Percentiles rank a stretch among this genome's conserved stretches.
These are phyloP conservation scores for Iphiclides podalirius DNA, from an alignment of 2,888 invertebrate species.

Conservation along the genomic window DNA sequence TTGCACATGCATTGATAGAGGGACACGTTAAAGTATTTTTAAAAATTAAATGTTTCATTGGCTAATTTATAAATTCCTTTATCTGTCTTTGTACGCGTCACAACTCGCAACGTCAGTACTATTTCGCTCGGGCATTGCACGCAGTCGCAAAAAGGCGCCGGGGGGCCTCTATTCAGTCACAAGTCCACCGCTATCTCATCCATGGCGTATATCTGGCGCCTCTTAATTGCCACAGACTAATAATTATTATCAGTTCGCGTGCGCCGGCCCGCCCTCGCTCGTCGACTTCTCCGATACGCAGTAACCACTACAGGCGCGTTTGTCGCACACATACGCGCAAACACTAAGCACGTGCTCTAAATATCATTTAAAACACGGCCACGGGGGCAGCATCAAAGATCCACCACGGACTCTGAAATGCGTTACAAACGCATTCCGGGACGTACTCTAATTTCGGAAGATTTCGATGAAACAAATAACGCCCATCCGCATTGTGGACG, in stretches of 20 bases:
- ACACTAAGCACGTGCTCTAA: slow-evolving; percentile 47
- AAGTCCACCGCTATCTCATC: slow-evolving; percentile 51
- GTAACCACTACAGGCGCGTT: slow-evolving; percentile 34
- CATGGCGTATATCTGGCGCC: slow-evolving; percentile 74
- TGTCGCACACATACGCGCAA: slow-evolving; percentile 29
- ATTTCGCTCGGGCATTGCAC: too few species aligned
- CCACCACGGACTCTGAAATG: slow-evolving; percentile 11
- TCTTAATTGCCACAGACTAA: slow-evolving; percentile 72
- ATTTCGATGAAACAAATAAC: not conserved
- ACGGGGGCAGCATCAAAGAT: slow-evolving; percentile 30
- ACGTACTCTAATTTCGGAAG: not conserved
- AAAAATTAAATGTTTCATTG: too few species aligned
- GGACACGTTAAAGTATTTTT: too few species aligned
- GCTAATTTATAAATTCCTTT: too few species aligned
- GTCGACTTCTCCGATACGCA: slow-evolving; percentile 51
- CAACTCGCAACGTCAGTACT: too few species aligned
- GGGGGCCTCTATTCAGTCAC: slow-evolving; percentile 34
- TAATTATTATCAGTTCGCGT: slow-evolving; percentile 75
- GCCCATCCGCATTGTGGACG: not conserved
- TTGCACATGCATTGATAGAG: too few species aligned
- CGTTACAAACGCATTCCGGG: not conserved
- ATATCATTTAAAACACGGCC: slow-evolving; percentile 37
- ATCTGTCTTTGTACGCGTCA: too few species aligned
- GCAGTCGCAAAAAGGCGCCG: too few species aligned
- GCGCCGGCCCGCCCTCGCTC: slow-evolving; percentile 47